Conservation (phyloP, 2,113 vertebrate genomes). For the Ciconia boyciana region DNA sequence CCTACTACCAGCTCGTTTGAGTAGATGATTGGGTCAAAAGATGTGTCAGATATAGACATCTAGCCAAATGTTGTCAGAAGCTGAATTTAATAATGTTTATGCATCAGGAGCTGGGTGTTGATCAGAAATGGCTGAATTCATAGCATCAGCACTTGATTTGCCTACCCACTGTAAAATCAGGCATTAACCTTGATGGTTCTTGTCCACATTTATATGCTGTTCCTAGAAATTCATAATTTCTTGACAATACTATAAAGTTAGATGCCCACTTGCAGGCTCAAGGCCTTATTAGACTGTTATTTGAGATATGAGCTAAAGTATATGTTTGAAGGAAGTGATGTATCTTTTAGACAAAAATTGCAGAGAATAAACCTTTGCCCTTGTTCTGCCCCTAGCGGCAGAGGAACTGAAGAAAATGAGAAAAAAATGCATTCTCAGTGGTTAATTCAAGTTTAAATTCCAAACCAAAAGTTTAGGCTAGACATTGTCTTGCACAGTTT, state of each 20-base stretch:
- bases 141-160: background rate
- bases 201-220: background rate
- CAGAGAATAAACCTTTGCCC: background rate
- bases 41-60: background rate
- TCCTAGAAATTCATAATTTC: background rate
- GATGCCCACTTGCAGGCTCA: background rate
- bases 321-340: background rate
- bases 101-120: background rate
- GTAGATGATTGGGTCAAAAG: background rate
- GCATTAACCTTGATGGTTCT: background rate
- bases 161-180: background rate
- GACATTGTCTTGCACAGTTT: background rate
- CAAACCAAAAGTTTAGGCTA: background rate
- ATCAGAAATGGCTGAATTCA: background rate
- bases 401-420: background rate
- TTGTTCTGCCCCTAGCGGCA: background rate
- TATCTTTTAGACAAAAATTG: background rate
- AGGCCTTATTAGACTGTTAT: background rate
- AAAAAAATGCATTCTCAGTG: background rate
- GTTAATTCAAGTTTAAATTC: background rate
- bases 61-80: background rate
- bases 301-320: background rate
- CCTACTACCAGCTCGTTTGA: background rate
- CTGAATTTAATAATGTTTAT: background rate
- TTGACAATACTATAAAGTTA: background rate